Evolutionary conservation across 2,113 vertebrate genomes (phyloP), one percentile per base, ranked within the genome.

Genomic region (Tyto alba): DNA sequence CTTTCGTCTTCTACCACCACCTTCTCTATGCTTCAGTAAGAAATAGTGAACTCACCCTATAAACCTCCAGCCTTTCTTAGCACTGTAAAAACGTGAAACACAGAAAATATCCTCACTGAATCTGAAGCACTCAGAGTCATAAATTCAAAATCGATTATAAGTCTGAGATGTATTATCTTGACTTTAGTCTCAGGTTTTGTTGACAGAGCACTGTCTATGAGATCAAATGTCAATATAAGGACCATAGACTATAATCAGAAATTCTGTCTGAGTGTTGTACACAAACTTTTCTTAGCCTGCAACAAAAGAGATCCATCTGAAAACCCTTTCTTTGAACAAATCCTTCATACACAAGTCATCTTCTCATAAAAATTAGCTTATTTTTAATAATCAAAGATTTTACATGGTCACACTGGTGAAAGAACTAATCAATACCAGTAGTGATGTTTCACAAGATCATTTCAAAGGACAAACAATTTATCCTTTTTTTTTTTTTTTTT

Each of bases 331-430:
- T 72, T 85, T 68, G 57, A 69, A 23, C 38, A 77, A 86, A 93
- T 18, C 3, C 1, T 34, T 64, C 13, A 45, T 26, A 38, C 0
- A 0, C 9, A 57, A 2, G 10, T 29, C 3, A 4, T 36, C 5
- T 50, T 95, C 80, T 64, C 34, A 30, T 30, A 79, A 71, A 21
- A 85, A 45, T 36, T 27, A 76, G 5, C 3, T 45, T 48, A 10
- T 17, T 91, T 86, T 71, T 88, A 16, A n/a, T 63, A 73, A 29
- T 77, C 15, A 59, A 74, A 45, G 13, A 57, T 47, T 84, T 74
- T 34, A 4, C 5, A 21, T 0, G 0, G 30, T 74, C 22, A 63
- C 34, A 55, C 1, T 25, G 15, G 5, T 63, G 30, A 92, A 13
- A 6, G 22, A 81, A 78, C 8, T 17, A 18, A 30, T 20, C n/a